phyloP scores from a whole-genome alignment of 92 coral and sea anemone genomes.

The Epizoanthus stellaris region DNA sequence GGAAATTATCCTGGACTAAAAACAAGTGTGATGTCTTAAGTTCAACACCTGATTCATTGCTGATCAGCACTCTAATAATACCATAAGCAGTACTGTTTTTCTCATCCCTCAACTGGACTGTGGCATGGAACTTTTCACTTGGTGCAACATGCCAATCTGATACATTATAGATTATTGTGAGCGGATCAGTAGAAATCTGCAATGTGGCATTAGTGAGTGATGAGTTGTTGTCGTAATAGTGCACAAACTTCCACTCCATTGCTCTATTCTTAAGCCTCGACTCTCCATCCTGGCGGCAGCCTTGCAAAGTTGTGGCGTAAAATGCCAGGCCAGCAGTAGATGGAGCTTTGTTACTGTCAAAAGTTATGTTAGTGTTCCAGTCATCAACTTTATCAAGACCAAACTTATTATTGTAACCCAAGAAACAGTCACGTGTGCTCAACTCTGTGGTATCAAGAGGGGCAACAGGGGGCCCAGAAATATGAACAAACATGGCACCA shows the following conservation, averaged over 20 bases:
- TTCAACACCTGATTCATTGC: slow-evolving; percentile 25
- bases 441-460: slow-evolving; percentile 88
- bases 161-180: slow-evolving; percentile 56
- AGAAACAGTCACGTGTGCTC: slow-evolving; percentile 78
- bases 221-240: slow-evolving; percentile 48
- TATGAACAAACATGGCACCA: slow-evolving; percentile 84
- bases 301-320: slow-evolving; percentile 86
- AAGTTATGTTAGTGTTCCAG: slow-evolving; percentile 73
- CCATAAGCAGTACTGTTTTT: slow-evolving; percentile 83
- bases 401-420: slow-evolving; percentile 59
- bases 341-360: slow-evolving; percentile 72
- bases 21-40: slow-evolving; percentile 79
- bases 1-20: slow-evolving; percentile 62
- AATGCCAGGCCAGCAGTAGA: slow-evolving; percentile 80
- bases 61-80: slow-evolving; percentile 62
- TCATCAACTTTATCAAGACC: slow-evolving; percentile 37
- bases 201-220: slow-evolving; percentile 33
- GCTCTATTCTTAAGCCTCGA: slow-evolving; percentile 68
- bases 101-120: slow-evolving; percentile 80
- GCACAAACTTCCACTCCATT: slow-evolving; percentile 72
- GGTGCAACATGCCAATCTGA: slow-evolving; percentile 83
- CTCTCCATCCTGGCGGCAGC: slow-evolving; percentile 77
- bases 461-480: slow-evolving; percentile 85
- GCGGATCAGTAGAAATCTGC: slow-evolving; percentile 88
- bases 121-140: slow-evolving; percentile 70